These are phyloP conservation scores for Muscidifurax raptorellus DNA, from an alignment of 1,140 invertebrate genomes.

Conservation along the genomic window DNA sequence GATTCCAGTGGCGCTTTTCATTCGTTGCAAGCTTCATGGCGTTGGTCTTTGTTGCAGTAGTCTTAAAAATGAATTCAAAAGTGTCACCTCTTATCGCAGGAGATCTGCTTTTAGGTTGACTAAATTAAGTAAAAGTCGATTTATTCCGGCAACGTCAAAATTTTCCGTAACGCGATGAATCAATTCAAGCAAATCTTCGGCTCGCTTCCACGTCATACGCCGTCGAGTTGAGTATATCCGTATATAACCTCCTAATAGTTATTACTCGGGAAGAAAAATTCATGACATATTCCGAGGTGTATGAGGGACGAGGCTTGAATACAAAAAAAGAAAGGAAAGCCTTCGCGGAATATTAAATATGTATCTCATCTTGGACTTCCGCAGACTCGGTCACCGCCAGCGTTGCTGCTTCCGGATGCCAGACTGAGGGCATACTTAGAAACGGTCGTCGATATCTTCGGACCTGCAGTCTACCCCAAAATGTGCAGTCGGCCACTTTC, in stretches of 20 bases:
- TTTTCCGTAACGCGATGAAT: neutral
- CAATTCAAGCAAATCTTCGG: conserved; percentile 19
- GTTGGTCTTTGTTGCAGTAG: neutral
- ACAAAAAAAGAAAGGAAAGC: neutral
- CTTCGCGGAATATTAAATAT: conserved; percentile 1
- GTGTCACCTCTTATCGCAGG: neutral
- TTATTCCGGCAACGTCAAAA: neutral
- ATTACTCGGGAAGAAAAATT: neutral
- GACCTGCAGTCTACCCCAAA: neutral
- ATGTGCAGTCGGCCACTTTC: neutral
- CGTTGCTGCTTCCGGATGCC: conserved; percentile 14
- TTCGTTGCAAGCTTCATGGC: conserved; percentile 26
- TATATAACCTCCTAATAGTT: conserved; percentile 12
- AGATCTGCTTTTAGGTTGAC: too few species aligned
- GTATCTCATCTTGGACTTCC: conserved; percentile 11
- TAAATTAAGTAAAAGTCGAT: neutral
- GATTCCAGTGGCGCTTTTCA: neutral
- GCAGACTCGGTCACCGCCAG: neutral
- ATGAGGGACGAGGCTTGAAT: neutral
- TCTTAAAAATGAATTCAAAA: conserved; percentile 11
- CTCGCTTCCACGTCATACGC: neutral
- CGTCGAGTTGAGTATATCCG: conserved; percentile 27
- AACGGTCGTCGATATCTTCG: neutral
- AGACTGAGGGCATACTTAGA: neutral
- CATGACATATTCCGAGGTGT: conserved; percentile 13